A percentile compares a stretch with the other conserved stretches of the same genome.
Evolutionary conservation across 2,113 vertebrate genomes (phyloP).

Genomic region (Saguinus imperator): DNA sequence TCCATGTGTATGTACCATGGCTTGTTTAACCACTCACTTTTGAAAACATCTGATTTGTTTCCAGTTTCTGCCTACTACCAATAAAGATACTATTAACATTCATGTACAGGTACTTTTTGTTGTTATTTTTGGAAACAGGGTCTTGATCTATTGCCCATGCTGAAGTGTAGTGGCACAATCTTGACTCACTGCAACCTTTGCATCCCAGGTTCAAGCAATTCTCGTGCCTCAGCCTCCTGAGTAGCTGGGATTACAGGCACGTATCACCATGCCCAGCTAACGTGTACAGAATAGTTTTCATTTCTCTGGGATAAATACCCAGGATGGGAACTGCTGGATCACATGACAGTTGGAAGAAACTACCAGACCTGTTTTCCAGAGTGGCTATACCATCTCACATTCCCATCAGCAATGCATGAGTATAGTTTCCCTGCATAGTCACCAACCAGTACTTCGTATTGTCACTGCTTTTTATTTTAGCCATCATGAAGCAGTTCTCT

Average conservation of each 20-base stretch:
- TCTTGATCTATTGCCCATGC: too few species aligned
- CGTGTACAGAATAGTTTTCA: background rate
- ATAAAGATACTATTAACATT: background rate
- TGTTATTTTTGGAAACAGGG: too few species aligned
- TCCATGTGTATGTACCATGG: background rate
- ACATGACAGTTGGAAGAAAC: background rate
- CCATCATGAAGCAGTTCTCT: background rate
- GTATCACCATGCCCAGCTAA: too few species aligned
- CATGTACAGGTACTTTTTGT: background rate
- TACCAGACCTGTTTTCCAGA: background rate
- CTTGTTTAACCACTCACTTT: background rate
- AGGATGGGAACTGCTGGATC: background rate
- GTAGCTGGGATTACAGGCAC: too few species aligned
- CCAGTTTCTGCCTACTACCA: background rate
- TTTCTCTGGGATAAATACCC: background rate
- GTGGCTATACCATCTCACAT: background rate
- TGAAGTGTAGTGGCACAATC: too few species aligned
- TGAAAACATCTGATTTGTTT: background rate
- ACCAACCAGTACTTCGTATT: background rate
- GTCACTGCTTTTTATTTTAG: background rate
- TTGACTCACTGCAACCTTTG: too few species aligned
- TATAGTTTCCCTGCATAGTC: background rate
- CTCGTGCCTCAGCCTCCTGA: too few species aligned
- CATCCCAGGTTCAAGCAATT: too few species aligned
- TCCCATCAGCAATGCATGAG: background rate